Base-by-base conservation (phyloP, 2,797 vertebrate genomes). In the Lacerta agilis region DNA sequence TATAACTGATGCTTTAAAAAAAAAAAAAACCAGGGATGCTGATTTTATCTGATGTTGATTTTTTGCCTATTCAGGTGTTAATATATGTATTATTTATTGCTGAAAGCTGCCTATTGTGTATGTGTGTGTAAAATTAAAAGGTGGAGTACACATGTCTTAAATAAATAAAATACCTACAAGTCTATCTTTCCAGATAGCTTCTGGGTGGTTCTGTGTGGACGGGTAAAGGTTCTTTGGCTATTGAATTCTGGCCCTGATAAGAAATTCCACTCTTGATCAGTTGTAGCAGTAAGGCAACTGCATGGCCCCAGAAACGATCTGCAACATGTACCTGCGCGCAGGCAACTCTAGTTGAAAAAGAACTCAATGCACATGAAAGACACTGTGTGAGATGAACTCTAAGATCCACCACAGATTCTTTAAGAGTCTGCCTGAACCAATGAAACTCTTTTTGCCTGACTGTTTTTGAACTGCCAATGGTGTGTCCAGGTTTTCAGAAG, bases 401-500 rank as follows among this genome's bases (percentile, higher is more conserved):
- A 49, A 49, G n/a, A 83, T 15, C 25, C 55, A 61, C n/a, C 2
- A 9, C 25, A n/a, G 25, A 85, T 77, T 76, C 36, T 66, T n/a
- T 5, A 81, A 27, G 10, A 77, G 18, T 83, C 23, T 67, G 20
- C 58, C 73, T 83, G 64, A 67, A 36, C 41, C 73, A 86, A 36
- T 79, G 27, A 88, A 89, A 79, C 4, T 80, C 8, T 85, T 49
- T 93, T 87, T 38, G 76, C 23, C 18, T 69, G 87, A 90, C 13
- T 38, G 4, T 11, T 93, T 90, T 75, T 82, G 71, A 87, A 66
- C n/a, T 73, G 20, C 10, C 7, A 84, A 82, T 43, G 82, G 41
- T 38, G 1, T 81, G 25, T 23, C 27, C 4, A 76, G 5, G 4
- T 81, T 83, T 91, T 88, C 58, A 83, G 86, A 91, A 83, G 29